Base-by-base conservation (phyloP, 2,113 vertebrate genomes). In the Phyllostomus discolor region DNA sequence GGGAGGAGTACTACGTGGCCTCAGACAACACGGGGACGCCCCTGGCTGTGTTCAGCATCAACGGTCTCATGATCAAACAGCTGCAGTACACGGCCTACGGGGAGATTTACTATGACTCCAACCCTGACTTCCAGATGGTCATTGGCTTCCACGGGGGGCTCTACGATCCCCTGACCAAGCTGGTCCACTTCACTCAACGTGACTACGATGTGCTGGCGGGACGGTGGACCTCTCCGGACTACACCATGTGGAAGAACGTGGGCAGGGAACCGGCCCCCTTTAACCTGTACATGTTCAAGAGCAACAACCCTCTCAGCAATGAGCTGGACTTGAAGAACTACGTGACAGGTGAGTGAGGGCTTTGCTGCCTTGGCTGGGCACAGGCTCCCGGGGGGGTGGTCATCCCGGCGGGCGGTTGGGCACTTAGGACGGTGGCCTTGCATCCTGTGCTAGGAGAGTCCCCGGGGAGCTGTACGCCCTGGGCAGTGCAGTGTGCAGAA, bases 281-380 rank as follows among this genome's bases (percentile, higher is more conserved):
- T 96, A 99, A 99, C 97, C 97, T 99, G 57, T 99, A 99, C 92
- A 99, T 99, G 99, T 99, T 99, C 98, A 99, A 99, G 98, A 99
- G 99, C 98, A 99, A 99, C 98, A 99, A 99, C 95, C 99, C 99
- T 38, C 99, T 99, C 97, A 99, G 99, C 95, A 99, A 99, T 78
- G 99, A 99, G 98, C 98, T 99, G 98, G 99, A 99, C 97, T 98
- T 99, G 69, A 99, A 99, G 98, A 99, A 99, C 97, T 99, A 99
- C 7, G 99, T 99, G 92, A 99, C 99, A 99, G 99, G 99, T 99
- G 98, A 99, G 99, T 99, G 98, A 99, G 98, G 88, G 69, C 26
- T 19, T 10, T 11, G 33, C 54, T 4, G 1, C 62, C 43, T 10
- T 6, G 0, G 2, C 0, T 15, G n/a, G 46, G 70, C 70, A 62